These are phyloP conservation scores for Aphidoletes aphidimyza DNA, from an alignment of 2,888 invertebrate species.

Conservation along the genomic window DNA sequence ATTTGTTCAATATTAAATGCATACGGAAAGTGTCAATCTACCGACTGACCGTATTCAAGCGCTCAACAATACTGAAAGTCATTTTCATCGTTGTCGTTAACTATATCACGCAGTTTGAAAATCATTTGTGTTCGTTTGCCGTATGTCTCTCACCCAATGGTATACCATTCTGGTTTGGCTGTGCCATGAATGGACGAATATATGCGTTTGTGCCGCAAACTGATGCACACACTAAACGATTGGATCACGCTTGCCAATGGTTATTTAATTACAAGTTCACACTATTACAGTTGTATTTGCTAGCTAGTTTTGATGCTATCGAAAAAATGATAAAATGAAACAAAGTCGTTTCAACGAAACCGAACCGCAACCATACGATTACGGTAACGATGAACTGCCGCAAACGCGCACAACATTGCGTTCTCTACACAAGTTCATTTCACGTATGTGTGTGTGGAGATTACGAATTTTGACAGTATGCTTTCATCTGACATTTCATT, in stretches of 20 bases:
- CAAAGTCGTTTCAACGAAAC: no score
- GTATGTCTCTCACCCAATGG: background rate
- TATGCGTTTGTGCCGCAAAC: background rate
- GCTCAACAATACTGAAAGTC: conserved; percentile 46
- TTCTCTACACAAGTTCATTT: background rate
- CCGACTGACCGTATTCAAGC: conserved; percentile 12
- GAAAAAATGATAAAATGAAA: no score
- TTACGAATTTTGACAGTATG: background rate
- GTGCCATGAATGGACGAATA: background rate
- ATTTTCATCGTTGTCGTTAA: background rate
- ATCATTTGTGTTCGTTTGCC: background rate
- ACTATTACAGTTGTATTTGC: background rate
- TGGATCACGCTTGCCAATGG: background rate
- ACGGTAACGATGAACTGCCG: no score
- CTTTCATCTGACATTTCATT: background rate
- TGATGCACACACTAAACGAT: no score
- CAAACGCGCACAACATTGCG: background rate
- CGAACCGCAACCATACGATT: no score
- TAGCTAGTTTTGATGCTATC: no score
- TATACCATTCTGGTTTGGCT: no score
- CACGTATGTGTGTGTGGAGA: background rate
- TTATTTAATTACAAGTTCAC: background rate
- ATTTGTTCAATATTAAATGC: background rate
- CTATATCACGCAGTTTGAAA: background rate
- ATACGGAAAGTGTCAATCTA: conserved; percentile 8